Conservation (phyloP, 1,140 invertebrate genomes). For the Bacillus rossius region DNA sequence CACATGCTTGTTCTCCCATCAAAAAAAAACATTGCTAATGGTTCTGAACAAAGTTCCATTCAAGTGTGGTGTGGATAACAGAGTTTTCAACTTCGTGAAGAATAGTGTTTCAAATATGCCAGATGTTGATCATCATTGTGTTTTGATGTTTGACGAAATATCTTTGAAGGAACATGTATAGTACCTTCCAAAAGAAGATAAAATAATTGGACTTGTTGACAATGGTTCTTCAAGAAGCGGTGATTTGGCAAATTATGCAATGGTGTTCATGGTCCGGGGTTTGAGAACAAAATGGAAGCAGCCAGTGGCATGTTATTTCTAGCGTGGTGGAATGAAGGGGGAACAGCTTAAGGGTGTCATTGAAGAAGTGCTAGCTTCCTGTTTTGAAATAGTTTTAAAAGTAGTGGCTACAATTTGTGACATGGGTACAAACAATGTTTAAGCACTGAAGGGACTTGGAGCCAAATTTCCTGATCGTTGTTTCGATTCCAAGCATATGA, state of each 20-base stretch:
- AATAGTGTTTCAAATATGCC: background rate
- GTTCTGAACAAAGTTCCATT: background rate
- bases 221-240: background rate
- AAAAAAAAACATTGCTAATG: background rate
- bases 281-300: background rate
- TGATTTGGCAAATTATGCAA: conserved; percentile 1
- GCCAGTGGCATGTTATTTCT: conserved; percentile 20
- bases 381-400: conserved; percentile 8
- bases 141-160: background rate
- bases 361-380: conserved; percentile 8
- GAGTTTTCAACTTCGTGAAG: background rate
- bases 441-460: background rate
- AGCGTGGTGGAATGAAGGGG: conserved; percentile 7
- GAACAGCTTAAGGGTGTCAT: conserved; percentile 5
- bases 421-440: conserved; percentile 13
- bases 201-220: background rate
- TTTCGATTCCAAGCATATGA: background rate
- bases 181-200: background rate
- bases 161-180: background rate
- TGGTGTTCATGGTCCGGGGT: background rate
- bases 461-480: too few relatives aligned
- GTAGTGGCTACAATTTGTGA: conserved; percentile 6
- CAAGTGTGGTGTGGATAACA: background rate
- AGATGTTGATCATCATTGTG: background rate
- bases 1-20: background rate